phyloP scores from a whole-genome alignment of 2,113 vertebrate genomes.

The Perca flavescens region DNA sequence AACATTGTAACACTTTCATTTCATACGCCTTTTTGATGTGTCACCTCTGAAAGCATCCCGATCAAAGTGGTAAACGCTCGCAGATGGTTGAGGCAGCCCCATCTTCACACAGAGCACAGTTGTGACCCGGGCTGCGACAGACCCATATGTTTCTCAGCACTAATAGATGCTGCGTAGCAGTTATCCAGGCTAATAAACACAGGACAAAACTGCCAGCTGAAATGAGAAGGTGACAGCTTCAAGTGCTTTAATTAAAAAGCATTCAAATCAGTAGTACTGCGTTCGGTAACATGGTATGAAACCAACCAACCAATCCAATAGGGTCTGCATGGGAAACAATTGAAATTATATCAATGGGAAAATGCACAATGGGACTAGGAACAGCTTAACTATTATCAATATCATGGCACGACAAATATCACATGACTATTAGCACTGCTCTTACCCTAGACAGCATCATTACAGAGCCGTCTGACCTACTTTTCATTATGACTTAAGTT shows the following conservation, averaged over 20 bases:
- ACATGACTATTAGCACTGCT: conserved; percentile 31
- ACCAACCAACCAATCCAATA: not conserved
- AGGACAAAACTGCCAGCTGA: not conserved
- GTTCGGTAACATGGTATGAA: not conserved
- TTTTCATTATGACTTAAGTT: conserved; percentile 24
- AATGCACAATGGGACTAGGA: not conserved
- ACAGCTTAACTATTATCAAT: not conserved
- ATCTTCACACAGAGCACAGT: conserved; percentile 15
- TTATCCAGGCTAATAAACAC: conserved; percentile 16
- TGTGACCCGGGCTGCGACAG: conserved; percentile 36
- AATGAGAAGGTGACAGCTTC: not conserved
- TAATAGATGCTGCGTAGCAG: conserved; percentile 20
- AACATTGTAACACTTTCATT: not conserved
- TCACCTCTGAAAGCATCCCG: conserved; percentile 20
- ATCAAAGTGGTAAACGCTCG: conserved; percentile 35
- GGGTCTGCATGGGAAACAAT: not conserved
- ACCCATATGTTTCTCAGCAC: conserved; percentile 53
- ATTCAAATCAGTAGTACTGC: not conserved
- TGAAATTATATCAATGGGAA: not conserved
- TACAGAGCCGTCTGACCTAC: conserved; percentile 42
- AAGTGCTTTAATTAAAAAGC: not conserved
- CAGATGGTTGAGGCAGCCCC: conserved; percentile 44
- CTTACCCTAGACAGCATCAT: conserved; percentile 17
- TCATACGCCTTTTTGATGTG: not conserved
- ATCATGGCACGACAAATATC: not conserved